phyloP scores from a whole-genome alignment of 1,140 invertebrate genomes.

The Ectropis grisescens region DNA sequence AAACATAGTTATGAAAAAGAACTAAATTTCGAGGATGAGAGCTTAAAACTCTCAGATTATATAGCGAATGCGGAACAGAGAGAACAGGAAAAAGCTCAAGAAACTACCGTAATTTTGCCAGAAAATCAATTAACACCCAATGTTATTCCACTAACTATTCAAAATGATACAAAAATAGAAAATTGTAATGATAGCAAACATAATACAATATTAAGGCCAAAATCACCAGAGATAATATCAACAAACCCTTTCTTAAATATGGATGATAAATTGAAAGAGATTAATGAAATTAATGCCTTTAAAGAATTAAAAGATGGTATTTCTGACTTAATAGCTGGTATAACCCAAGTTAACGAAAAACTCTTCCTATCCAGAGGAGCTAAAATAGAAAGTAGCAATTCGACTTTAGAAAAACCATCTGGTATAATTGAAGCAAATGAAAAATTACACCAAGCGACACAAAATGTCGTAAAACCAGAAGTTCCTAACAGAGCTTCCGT shows the following conservation, averaged over 20 bases:
- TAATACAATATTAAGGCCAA: constrained; percentile 7
- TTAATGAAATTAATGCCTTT: constrained; percentile 65
- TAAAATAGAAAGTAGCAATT: constrained; percentile 16
- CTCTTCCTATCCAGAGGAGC: constrained; percentile 40
- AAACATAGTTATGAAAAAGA: constrained; percentile 61
- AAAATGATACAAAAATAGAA: constrained; percentile 32
- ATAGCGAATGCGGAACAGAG: constrained; percentile 22
- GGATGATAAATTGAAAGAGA: constrained; percentile 49
- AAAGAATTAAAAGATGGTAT: constrained; percentile 67
- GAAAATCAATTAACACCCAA: constrained; percentile 29
- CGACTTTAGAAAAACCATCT: constrained; percentile 34
- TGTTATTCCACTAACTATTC: constrained; percentile 24
- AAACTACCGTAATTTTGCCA: constrained; percentile 17
- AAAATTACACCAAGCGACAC: constrained; percentile 65
- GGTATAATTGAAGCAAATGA: constrained; percentile 65
- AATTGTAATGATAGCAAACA: constrained; percentile 11
- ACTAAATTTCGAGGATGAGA: constrained; percentile 46
- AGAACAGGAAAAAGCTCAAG: constrained; percentile 26
- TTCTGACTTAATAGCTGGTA: constrained; percentile 63
- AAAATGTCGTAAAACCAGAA: constrained; percentile 39
- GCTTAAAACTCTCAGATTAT: constrained; percentile 30
- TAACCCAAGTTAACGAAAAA: constrained; percentile 64
- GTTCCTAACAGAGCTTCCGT: constrained; percentile 32
- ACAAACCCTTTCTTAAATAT: constrained; percentile 49
- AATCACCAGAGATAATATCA: constrained; percentile 23